Conservation (phyloP, 1,140 invertebrate genomes). For the Trachymyrmex cornetzi region DNA sequence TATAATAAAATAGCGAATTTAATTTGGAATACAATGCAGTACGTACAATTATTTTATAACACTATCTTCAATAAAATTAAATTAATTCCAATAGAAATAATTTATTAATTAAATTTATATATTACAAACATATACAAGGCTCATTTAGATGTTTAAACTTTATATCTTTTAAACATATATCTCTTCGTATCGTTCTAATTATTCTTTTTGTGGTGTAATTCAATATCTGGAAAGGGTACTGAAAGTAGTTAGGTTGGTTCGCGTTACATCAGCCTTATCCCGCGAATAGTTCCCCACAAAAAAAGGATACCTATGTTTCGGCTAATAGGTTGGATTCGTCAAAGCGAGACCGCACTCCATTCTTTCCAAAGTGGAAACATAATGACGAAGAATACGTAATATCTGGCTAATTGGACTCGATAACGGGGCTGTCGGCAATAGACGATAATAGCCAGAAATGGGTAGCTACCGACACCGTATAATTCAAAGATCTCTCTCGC, state of each 20-base stretch:
- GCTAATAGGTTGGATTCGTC: conserved; percentile 52
- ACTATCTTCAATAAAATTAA: not conserved
- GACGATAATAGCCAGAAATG: conserved; percentile 39
- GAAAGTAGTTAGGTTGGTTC: conserved; percentile 9
- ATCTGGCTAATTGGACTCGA: conserved; percentile 54
- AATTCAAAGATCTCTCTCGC: conserved; percentile 26
- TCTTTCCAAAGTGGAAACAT: conserved; percentile 33
- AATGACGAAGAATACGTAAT: conserved; percentile 59
- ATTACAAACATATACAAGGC: not conserved
- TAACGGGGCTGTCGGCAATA: conserved; percentile 27
- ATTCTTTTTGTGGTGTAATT: not conserved
- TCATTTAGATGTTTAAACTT: not conserved
- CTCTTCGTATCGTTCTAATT: not conserved
- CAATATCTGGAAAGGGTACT: not conserved
- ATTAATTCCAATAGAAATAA: not conserved
- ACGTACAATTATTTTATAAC: conserved; percentile 7
- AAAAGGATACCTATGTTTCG: conserved; percentile 1
- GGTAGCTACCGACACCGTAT: conserved; percentile 30
- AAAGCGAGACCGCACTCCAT: conserved; percentile 22
- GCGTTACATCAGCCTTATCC: not conserved
- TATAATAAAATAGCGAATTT: not conserved
- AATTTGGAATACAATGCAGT: not conserved
- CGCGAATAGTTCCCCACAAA: conserved; percentile 7
- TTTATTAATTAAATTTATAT: not conserved
- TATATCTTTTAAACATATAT: not conserved